A percentile compares a stretch with the other conserved stretches of the same genome.
phyloP scores from a whole-genome alignment of 2,113 vertebrate species.

The Tragelaphus buxtoni region DNA sequence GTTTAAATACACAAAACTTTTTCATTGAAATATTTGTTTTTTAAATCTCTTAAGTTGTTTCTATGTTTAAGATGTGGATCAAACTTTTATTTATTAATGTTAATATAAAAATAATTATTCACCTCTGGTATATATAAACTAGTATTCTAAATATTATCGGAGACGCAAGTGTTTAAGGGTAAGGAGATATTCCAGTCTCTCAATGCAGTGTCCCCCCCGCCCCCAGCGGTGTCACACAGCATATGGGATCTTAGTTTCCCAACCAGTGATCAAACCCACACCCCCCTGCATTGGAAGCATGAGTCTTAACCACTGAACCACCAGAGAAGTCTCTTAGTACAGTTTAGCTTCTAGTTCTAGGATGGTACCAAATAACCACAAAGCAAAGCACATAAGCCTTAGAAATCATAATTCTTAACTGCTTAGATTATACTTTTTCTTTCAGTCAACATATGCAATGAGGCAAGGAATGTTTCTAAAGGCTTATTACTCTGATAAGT shows the following conservation, averaged over 20 bases:
- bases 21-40: background rate
- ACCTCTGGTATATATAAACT: background rate
- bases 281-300: background rate
- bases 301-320: background rate
- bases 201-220: background rate
- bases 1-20: background rate
- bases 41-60: background rate
- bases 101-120: background rate
- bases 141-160: background rate
- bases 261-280: background rate
- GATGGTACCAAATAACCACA: background rate
- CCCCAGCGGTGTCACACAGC: rapidly evolving
- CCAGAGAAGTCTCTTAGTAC: background rate
- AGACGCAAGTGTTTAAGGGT: background rate
- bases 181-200: background rate
- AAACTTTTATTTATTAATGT: background rate
- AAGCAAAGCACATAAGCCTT: background rate
- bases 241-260: background rate
- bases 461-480: background rate
- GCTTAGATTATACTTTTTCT: background rate
- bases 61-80: background rate
- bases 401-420: background rate
- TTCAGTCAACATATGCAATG: background rate
- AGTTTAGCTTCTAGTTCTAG: background rate
- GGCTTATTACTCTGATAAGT: background rate